Base-by-base conservation (phyloP, 2,797 vertebrate genomes). In the Pseudochirops corinnae region DNA sequence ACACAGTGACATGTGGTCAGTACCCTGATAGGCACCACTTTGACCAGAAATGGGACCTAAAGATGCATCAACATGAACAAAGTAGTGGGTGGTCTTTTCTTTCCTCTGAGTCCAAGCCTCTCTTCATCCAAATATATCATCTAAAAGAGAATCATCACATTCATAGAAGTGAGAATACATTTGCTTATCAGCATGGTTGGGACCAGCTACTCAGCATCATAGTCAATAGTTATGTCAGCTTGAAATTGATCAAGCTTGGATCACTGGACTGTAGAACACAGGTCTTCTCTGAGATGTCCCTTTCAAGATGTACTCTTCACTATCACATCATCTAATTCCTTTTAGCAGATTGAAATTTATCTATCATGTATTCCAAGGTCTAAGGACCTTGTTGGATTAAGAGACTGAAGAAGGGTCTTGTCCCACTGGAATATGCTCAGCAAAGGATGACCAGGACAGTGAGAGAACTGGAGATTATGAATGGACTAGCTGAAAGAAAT, bases 51-150 rank as follows among this genome's bases (percentile, higher is more conserved):
- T 74, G 33, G n/a, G n/a, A 92, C 16, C 5, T n/a, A 39, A 97
- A 95, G 92, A 93, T 92, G 4, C 98, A 97, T 91, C 94, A 96
- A 92, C 94, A 95, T 55, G 62, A 55, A 5, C 97, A 97, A 74
- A 95, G 82, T 0, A 92, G 92, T 2, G 94, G 95, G 52, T 57
- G 96, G 0, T 93, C 94, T 1, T 95, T 94, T 14, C 39, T 60
- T 92, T 98, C 96, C 33, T 1, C 55, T 0, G 53, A 90, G 9
- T 98, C 97, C 0, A 90, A 91, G 6, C 94, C 94, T 58, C 53
- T 56, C 60, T 98, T 97, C 87, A 91, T 24, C 1, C 82, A 94
- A 58, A 94, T 93, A 92, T 74, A 90, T 56, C 94, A 93, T 55
- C 94, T 97, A 58, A 67, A 56, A 0, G 46, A 90, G 39, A 95